Evolutionary conservation across 2,888 invertebrate genomes (phyloP).

Genomic region (Laspeyria flexula): DNA sequence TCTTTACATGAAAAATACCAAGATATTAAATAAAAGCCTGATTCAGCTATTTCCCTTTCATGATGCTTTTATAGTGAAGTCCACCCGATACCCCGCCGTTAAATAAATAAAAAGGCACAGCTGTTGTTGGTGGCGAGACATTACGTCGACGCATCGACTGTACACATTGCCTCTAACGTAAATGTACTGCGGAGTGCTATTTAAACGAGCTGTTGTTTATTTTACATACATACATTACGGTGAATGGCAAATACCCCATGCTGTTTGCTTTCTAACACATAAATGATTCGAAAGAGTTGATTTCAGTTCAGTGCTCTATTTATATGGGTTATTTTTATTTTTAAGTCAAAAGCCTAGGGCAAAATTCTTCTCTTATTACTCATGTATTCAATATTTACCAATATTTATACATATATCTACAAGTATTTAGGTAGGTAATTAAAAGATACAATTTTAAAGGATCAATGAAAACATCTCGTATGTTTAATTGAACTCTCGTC

Average conservation of each 20-base stretch:
- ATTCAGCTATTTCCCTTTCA: background rate
- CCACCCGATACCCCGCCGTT: background rate
- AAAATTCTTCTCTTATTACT: no score
- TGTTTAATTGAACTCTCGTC: no score
- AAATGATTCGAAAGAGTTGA: background rate
- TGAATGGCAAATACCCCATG: background rate
- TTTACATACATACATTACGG: constrained; percentile 36
- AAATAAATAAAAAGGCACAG: constrained; percentile 43
- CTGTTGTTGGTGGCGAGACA: constrained; percentile 16
- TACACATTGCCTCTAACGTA: constrained; percentile 47
- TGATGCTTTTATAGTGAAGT: background rate
- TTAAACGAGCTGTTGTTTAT: constrained; percentile 44
- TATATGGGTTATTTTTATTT: background rate
- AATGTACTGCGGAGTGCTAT: constrained; percentile 60
- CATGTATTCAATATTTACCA: no score
- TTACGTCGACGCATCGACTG: constrained; percentile 8
- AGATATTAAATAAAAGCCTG: no score
- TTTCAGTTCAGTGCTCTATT: background rate
- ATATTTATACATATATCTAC: no score
- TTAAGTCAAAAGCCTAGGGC: no score
- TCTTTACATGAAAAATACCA: no score
- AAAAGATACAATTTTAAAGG: no score
- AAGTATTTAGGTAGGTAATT: no score
- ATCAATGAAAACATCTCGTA: no score
- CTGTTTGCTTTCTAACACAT: background rate